A percentile compares a stretch with the other conserved stretches of the same genome.
phyloP scores from a whole-genome alignment of 2,888 invertebrate genomes.

The Baronia brevicornis region DNA sequence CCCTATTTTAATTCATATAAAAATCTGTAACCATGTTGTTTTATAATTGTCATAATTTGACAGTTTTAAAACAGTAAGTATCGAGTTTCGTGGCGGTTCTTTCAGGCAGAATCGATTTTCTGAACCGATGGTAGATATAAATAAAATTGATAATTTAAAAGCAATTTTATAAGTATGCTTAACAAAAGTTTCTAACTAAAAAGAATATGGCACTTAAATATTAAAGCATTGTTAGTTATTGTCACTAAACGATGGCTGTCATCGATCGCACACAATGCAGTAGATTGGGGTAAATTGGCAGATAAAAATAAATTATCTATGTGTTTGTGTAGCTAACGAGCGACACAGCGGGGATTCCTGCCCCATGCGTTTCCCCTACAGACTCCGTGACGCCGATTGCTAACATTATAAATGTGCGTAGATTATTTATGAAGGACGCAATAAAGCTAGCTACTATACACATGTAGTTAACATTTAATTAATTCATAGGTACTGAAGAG shows the following conservation, averaged over 20 bases:
- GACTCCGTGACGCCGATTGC: constrained; percentile 50
- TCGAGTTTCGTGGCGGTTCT: too few relatives aligned
- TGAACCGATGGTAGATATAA: too few relatives aligned
- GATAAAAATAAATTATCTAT: constrained; percentile 68
- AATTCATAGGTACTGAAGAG: constrained; percentile 4
- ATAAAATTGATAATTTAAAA: too few relatives aligned
- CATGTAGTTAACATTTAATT: not conserved
- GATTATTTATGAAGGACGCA: constrained; percentile 16
- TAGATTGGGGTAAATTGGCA: constrained; percentile 70
- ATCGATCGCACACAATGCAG: constrained; percentile 49
- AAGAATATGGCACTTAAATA: constrained; percentile 12
- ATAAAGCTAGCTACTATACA: constrained; percentile 3
- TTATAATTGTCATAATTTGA: too few relatives aligned
- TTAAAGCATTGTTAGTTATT: constrained; percentile 20
- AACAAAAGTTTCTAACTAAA: constrained; percentile 16
- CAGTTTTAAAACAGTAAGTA: too few relatives aligned
- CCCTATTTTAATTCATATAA: too few relatives aligned
- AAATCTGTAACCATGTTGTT: too few relatives aligned
- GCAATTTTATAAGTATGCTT: too few relatives aligned
- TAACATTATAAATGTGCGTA: constrained; percentile 39
- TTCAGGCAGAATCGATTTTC: too few relatives aligned
- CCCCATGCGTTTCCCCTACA: constrained; percentile 51
- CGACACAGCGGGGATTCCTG: constrained; percentile 50
- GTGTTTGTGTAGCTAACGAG: constrained; percentile 61
- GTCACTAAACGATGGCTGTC: constrained; percentile 46